Base-by-base conservation (phyloP, 1,140 invertebrate genomes). In the Zaprionus kolodkinae region DNA sequence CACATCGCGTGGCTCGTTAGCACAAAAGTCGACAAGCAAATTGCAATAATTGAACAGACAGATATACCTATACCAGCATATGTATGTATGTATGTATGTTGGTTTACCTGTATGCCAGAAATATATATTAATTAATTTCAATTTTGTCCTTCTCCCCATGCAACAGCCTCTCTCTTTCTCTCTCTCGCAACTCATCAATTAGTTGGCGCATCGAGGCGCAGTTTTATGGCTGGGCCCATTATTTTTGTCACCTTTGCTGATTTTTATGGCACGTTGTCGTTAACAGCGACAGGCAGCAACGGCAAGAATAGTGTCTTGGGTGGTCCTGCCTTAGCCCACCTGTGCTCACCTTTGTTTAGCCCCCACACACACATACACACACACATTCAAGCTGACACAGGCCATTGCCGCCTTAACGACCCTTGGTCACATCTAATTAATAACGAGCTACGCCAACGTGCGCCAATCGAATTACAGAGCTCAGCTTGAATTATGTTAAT, bases 61-160 rank as follows among this genome's bases (percentile, higher is more conserved):
- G 66, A 80, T 13, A 35, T 25, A 55, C 2, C 52, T 40, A 12
- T 40, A 12, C 33, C 21, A n/a, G 17, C 43, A 65, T 17, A n/a
- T 43, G 9, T 9, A 15, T 15, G 3, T 12, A 30, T 13, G 27
- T 43, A n/a, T 57, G 30, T 48, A 35, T 25, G 11, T 12, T 12
- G n/a, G 15, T 63, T 2, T 45, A 2, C 45, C n/a, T 25, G 21
- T 50, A 21, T 50, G 21, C 15, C 45, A 25, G 25, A 13, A 83
- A 76, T 79, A 73, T 86, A 71, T 78, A 80, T 87, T 88, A 88
- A 88, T 87, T 87, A 87, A 88, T 88, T 88, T 88, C 77, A 72
- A 78, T 88, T 69, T 81, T 33, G 52, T 30, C 35, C 35, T 21
- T 38, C 6, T 50, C 6, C 27, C 13, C 43, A 11, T 25, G 1